phyloP scores from a whole-genome alignment of 2,113 vertebrate genomes.

The Hippolais icterina region DNA sequence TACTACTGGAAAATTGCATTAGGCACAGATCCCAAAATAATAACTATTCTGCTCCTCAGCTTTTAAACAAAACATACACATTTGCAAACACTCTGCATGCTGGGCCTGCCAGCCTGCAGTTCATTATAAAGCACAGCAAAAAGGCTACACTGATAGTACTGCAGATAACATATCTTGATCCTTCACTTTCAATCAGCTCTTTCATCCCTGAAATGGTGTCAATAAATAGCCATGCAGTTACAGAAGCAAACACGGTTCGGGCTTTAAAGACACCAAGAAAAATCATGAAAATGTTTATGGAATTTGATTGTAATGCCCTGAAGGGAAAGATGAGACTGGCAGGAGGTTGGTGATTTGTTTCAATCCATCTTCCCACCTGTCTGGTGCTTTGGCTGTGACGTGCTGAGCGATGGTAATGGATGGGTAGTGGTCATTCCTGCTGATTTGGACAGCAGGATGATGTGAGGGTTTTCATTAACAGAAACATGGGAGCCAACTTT shows the following conservation, averaged over 20 bases:
- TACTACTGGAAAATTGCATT: slow-evolving; percentile 15
- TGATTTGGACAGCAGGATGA: background rate
- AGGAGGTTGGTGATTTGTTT: background rate
- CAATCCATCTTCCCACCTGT: background rate
- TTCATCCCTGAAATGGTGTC: background rate
- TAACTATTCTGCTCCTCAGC: background rate
- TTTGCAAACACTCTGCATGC: background rate
- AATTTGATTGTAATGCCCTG: background rate
- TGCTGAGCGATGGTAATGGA: background rate
- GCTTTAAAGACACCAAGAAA: background rate
- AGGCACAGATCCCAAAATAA: slow-evolving; percentile 9
- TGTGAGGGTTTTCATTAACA: background rate
- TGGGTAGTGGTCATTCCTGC: background rate
- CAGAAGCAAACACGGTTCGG: background rate
- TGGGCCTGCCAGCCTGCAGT: background rate
- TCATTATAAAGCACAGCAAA: background rate
- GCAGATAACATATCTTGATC: background rate
- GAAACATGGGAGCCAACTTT: background rate
- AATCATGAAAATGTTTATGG: background rate
- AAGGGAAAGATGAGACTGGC: background rate
- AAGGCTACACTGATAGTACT: background rate
- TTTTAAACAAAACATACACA: background rate
- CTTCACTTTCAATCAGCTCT: background rate
- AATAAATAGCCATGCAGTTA: background rate
- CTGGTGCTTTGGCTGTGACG: background rate